A percentile compares a stretch with the other conserved stretches of the same genome.
Evolutionary conservation across 1,140 invertebrate species (phyloP).

Genomic region (Neotoxoptera formosana): DNA sequence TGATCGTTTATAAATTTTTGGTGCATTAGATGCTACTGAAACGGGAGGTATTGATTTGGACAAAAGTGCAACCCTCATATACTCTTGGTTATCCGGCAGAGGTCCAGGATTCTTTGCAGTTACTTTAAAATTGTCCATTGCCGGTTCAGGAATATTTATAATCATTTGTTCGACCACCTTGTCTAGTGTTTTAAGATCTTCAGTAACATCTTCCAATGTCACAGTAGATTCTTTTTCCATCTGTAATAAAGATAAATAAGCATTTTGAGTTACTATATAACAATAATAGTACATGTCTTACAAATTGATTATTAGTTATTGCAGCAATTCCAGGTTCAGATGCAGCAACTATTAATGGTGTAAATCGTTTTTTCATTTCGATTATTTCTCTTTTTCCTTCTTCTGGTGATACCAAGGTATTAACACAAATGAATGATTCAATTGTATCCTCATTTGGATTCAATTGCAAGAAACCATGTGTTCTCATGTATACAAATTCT

Average conservation of each 20-base stretch:
- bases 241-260: background rate
- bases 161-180: slow-evolving; percentile 61
- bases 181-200: slow-evolving; percentile 62
- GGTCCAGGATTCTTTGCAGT: slow-evolving; percentile 43
- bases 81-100: slow-evolving; percentile 61
- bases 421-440: slow-evolving; percentile 84
- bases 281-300: background rate
- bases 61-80: slow-evolving; percentile 63
- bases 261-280: background rate
- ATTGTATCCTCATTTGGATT: slow-evolving; percentile 75
- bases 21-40: slow-evolving; percentile 61
- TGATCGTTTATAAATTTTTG: slow-evolving; percentile 62
- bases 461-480: slow-evolving; percentile 79
- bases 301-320: slow-evolving; percentile 50
- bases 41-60: slow-evolving; percentile 64
- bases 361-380: slow-evolving; percentile 58
- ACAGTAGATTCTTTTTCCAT: slow-evolving; percentile 46
- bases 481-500: slow-evolving; percentile 80
- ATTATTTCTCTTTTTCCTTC: slow-evolving; percentile 56
- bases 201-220: slow-evolving; percentile 40
- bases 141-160: slow-evolving; percentile 61
- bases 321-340: slow-evolving; percentile 52
- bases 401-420: slow-evolving; percentile 72
- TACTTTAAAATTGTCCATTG: slow-evolving; percentile 46
- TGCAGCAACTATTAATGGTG: slow-evolving; percentile 46